Conservation (phyloP, 1,140 invertebrate genomes). For the Argopecten irradians region DNA sequence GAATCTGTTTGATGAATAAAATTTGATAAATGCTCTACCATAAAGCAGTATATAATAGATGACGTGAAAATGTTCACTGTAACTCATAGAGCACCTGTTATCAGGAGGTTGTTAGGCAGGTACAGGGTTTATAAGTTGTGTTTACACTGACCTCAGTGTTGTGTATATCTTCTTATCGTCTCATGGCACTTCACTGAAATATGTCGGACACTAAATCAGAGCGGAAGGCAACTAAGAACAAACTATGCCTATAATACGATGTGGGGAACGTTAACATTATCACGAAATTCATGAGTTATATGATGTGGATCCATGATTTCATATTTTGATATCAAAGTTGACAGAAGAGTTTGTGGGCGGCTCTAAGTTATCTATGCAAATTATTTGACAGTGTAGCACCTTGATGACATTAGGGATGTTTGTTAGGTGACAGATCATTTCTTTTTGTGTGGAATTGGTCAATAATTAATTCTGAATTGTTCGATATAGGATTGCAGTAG, state of each 20-base stretch:
- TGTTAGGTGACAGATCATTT: background rate
- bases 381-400: background rate
- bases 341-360: background rate
- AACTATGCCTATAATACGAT: no score
- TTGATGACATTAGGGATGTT: background rate
- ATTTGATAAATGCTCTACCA: no score
- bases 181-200: background rate
- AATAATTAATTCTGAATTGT: background rate
- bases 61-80: no score
- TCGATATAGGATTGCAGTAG: background rate
- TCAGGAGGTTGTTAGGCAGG: background rate
- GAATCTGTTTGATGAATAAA: no score
- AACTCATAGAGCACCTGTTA: no score
- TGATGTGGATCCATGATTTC: no score
- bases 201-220: background rate
- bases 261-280: no score
- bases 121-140: background rate
- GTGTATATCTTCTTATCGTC: background rate
- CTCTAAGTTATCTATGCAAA: background rate
- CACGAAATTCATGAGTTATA: no score
- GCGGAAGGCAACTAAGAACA: no score
- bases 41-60: no score
- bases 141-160: background rate
- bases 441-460: background rate
- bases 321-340: background rate